A percentile compares a stretch with the other conserved stretches of the same genome.
Evolutionary conservation across 2,797 vertebrate species (phyloP).

Genomic region (Aphelocoma californica): DNA sequence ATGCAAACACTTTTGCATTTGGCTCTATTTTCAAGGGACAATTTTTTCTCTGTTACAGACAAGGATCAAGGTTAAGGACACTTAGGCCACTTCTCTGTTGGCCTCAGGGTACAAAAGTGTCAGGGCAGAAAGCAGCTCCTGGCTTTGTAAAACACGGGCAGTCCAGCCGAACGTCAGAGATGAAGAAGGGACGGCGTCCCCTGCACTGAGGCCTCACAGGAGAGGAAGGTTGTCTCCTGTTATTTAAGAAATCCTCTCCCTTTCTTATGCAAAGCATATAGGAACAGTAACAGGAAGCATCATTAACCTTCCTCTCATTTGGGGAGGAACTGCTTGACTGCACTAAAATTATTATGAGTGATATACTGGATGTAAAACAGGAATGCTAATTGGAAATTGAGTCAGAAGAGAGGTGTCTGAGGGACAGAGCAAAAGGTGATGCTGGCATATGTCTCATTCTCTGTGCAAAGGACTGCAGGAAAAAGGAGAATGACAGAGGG

Average conservation of each 20-base stretch:
- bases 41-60: background rate
- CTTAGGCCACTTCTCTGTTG: background rate
- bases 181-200: background rate
- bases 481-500: background rate
- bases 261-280: background rate
- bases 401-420: background rate
- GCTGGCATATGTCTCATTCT: background rate
- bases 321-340: background rate
- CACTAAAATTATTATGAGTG: background rate
- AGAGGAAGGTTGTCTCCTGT: background rate
- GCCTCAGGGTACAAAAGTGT: background rate
- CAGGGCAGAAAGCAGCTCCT: background rate
- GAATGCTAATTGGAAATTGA: constrained; percentile 1
- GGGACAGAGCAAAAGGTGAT: background rate
- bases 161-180: background rate
- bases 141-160: background rate
- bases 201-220: background rate
- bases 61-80: background rate
- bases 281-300: background rate
- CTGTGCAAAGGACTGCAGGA: background rate
- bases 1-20: background rate
- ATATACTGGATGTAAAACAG: background rate
- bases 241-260: background rate
- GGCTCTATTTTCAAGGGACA: background rate
- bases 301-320: background rate